Base-by-base conservation (phyloP, 2,888 invertebrate genomes). In the Caenorhabditis imperialis region DNA sequence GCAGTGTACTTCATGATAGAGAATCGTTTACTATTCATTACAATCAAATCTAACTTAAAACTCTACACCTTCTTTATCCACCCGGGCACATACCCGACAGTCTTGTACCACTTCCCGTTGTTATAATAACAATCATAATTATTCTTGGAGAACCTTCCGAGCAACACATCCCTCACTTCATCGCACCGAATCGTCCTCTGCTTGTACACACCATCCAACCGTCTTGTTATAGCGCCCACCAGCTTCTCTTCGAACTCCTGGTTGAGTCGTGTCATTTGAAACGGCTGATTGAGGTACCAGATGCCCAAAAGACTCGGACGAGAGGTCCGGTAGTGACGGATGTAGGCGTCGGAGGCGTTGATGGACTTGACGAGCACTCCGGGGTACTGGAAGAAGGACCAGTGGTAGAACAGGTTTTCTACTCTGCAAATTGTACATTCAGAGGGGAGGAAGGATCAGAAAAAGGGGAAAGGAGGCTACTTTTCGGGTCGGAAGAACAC, bases 41-140 rank as follows among this genome's bases (percentile, higher is more conserved):
- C n/a, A n/a, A n/a, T n/a, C n/a, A n/a, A n/a, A n/a, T n/a, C n/a
- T n/a, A n/a, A n/a, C n/a, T n/a, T n/a, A n/a, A n/a, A n/a, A n/a
- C n/a, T n/a, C n/a, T n/a, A n/a, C n/a, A n/a, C n/a, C n/a, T n/a
- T n/a, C n/a, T n/a, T n/a, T n/a, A n/a, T n/a, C n/a, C n/a, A n/a
- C n/a, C n/a, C n/a, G n/a, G n/a, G n/a, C n/a, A n/a, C n/a, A n/a
- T n/a, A n/a, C n/a, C n/a, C n/a, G n/a, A n/a, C n/a, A n/a, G n/a
- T n/a, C n/a, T n/a, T n/a, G n/a, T n/a, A n/a, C n/a, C n/a, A n/a
- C n/a, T n/a, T n/a, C n/a, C n/a, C n/a, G n/a, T n/a, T n/a, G n/a
- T n/a, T n/a, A n/a, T n/a, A n/a, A n/a, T n/a, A n/a, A 38, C 51
- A 38, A n/a, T 51, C 3, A 22, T 51, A 51, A 22, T 51, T 51